Evolutionary conservation across 92 coral and sea anemone species (phyloP).

Genomic region (Bergia sp.): DNA sequence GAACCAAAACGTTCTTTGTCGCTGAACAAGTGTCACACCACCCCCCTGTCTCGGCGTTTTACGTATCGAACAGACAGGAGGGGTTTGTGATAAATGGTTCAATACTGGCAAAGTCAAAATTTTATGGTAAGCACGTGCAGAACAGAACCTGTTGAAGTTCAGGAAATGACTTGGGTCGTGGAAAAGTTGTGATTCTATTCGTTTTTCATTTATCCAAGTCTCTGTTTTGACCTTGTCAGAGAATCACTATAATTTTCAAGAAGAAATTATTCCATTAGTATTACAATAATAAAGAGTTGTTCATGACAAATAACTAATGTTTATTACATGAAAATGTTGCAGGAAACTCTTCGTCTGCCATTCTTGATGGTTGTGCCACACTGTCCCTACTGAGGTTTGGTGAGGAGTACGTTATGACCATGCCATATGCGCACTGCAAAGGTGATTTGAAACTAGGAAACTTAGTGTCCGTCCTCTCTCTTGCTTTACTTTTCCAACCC

Average conservation of each 20-base stretch:
- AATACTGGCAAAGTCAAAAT: constrained; percentile 95
- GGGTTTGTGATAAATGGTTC: constrained; percentile 96
- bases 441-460: constrained; percentile 52
- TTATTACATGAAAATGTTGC: neutral
- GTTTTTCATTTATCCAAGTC: no score
- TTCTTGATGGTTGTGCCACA: constrained; percentile 85
- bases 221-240: no score
- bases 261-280: neutral
- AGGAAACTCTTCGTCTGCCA: constrained; percentile 98
- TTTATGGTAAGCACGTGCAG: constrained; percentile 75
- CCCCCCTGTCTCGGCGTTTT: constrained; percentile 98
- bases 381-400: constrained; percentile 88
- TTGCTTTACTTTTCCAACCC: neutral
- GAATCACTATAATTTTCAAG: no score
- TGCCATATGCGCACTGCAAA: constrained; percentile 99
- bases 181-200: no score
- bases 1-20: constrained; percentile 86
- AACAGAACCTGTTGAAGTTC: neutral
- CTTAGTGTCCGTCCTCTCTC: no score
- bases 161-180: no score
- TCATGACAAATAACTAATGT: neutral
- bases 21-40: constrained; percentile 97
- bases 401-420: constrained; percentile 89
- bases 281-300: neutral
- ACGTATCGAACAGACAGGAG: constrained; percentile 90